A percentile compares a stretch with the other conserved stretches of the same genome.
Evolutionary conservation across 2,888 invertebrate species (phyloP).

Genomic region (Acleris holmiana): DNA sequence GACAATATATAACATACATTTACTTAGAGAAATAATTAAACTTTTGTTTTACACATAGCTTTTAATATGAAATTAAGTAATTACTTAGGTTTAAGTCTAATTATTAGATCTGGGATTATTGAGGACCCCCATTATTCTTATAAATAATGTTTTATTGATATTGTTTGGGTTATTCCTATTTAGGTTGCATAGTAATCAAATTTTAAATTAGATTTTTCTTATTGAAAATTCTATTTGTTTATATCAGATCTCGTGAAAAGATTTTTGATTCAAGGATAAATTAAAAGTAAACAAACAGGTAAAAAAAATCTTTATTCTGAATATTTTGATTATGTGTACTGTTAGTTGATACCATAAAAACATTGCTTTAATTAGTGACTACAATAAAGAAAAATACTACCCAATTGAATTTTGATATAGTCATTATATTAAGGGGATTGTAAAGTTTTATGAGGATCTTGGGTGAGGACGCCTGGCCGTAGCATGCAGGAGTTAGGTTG

Average conservation of each 20-base stretch:
- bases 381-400: slow-evolving; percentile 1
- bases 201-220: background rate
- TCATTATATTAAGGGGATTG: background rate
- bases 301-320: slow-evolving; percentile 34
- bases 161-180: background rate
- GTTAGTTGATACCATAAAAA: slow-evolving; percentile 25
- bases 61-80: slow-evolving; percentile 19
- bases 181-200: background rate
- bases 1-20: slow-evolving; percentile 62
- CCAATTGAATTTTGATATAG: background rate
- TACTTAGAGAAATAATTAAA: slow-evolving; percentile 5
- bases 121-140: slow-evolving; percentile 8
- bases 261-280: slow-evolving; percentile 1
- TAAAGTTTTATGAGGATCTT: too few relatives aligned
- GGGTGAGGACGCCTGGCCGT: too few relatives aligned
- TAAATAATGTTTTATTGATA: slow-evolving; percentile 4
- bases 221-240: background rate
- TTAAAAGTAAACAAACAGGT: slow-evolving; percentile 12
- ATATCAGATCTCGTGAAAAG: background rate
- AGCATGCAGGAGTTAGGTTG: too few relatives aligned
- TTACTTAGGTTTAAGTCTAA: slow-evolving; percentile 13
- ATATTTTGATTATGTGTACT: slow-evolving; percentile 27
- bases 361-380: background rate
- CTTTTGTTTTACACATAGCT: background rate
- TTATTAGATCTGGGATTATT: background rate